Base-by-base conservation (phyloP, 2,888 invertebrate species). In the Crepidodera aurea region DNA sequence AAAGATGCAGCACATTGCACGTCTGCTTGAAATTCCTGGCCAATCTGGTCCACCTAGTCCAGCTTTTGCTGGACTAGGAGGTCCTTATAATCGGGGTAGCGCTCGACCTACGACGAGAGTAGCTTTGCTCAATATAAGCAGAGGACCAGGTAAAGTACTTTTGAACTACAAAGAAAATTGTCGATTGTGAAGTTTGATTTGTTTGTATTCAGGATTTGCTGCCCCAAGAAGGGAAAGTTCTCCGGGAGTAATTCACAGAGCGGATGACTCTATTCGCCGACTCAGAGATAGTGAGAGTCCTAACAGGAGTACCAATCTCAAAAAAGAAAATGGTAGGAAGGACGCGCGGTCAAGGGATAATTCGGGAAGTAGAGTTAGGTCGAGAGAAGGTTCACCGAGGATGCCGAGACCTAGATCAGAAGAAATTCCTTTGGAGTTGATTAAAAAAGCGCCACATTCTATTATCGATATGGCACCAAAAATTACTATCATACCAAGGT, bases 1-100 rank as follows among this genome's bases (percentile, higher is more conserved):
- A 82, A 98, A 98, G 82, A 94, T 98, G 92, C 92, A 92, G 76
- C 93, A 96, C 81, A 98, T 98, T 58, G 97, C 96, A 0, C 89
- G 92, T 29, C 83, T 98, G 7, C 83, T 99, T 15, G 97, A 98
- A 78, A 90, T 96, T 68, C 89, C 91, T 0, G 87, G 87, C 0
- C 84, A 86, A 73, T 78, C 81, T 0, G 82, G 82, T 0, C 81
- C 81, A 5, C 80, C 80, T 1, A 80, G 83, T n/a, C 80, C 82
- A 4, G 86, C 86, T 1, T 80, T 77, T 66, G 77, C 79, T 1
- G 80, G 80, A 18, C 76, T 78, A 25, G 78, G 79, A 25, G 54
- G 77, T 39, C 74, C 77, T 53, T 62, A 67, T 22, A 65, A 70
- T 6, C 79, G 82, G 64, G 73, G 79, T 1, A 74, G 80, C 1